Evolutionary conservation across 2,113 vertebrate species (phyloP), one percentile per base, ranked within the genome.

Genomic region (Henicopernis longicauda): DNA sequence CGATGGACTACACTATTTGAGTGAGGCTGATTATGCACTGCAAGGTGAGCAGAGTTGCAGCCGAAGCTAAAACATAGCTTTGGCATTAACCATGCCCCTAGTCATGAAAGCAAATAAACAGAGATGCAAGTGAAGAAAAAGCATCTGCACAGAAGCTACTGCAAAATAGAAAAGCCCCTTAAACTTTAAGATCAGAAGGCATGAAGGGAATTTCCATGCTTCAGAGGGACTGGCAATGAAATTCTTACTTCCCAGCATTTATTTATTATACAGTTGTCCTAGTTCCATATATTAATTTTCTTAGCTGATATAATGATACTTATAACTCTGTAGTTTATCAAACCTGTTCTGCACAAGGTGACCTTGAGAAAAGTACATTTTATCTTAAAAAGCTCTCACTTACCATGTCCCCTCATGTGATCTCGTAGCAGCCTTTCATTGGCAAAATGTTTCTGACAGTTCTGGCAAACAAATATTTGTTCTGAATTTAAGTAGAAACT

Each of bases 401-500:
- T 95, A 98, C 97, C 97, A 2, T 97, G 98, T 81, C 97, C 97
- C 57, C 97, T 98, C 57, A 98, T 86, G 44, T 98, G 98, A 93
- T 98, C 98, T 95, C 87, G 16, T 58, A 98, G 91, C 45, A 99
- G 97, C 82, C 97, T 98, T 97, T 98, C 98, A 8, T 84, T 98
- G 90, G 98, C 97, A 96, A 98, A 98, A 82, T 93, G 95, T 96
- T 98, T 98, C 77, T 93, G 90, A 82, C 98, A 97, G 17, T 98
- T 98, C 91, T 98, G 98, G 91, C 97, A 98, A 26, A 97, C 97
- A 87, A 99, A 97, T 25, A 52, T 49, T 62, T 78, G 45, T 82
- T 84, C 70, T 82, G 34, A 91, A 85, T 85, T 89, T 63, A 93
- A 94, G 74, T 4, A 23, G 17, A 78, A 89, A 90, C 13, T 32